These are phyloP conservation scores for Sula dactylatra DNA, from an alignment of 2,113 vertebrate species.

Conservation along the genomic window DNA sequence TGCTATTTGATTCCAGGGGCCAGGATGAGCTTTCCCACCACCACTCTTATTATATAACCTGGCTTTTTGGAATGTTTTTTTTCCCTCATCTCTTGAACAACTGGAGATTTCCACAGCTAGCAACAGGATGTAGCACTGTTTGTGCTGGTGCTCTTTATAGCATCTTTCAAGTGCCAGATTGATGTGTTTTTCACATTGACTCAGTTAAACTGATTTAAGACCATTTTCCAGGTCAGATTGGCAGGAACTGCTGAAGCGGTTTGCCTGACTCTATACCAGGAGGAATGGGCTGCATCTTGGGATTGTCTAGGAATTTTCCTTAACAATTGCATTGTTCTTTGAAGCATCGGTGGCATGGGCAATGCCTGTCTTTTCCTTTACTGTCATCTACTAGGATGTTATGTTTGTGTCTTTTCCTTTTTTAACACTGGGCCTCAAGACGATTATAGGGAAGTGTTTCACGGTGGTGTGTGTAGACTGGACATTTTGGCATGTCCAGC, in stretches of 20 bases:
- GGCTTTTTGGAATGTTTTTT: background rate
- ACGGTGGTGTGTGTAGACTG: accelerated
- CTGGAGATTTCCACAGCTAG: background rate
- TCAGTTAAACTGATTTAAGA: background rate
- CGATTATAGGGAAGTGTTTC: background rate
- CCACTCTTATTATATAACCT: background rate
- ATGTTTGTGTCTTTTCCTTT: background rate
- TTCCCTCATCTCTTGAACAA: background rate
- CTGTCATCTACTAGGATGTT: background rate
- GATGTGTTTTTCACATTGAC: slow-evolving; percentile 23
- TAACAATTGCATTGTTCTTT: background rate
- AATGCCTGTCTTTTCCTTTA: background rate
- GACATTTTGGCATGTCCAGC: background rate
- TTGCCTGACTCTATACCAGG: background rate
- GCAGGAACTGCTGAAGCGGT: background rate
- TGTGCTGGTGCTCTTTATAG: background rate
- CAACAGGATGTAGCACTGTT: background rate
- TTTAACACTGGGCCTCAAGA: background rate
- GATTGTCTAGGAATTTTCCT: background rate
- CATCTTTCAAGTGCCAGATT: background rate
- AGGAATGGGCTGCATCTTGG: background rate
- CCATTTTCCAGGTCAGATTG: background rate
- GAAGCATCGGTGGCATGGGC: background rate
- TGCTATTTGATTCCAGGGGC: background rate
- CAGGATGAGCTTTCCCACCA: background rate